Base-by-base conservation (phyloP, 2,113 vertebrate genomes). In the Tretioscincus oriximinensis region DNA sequence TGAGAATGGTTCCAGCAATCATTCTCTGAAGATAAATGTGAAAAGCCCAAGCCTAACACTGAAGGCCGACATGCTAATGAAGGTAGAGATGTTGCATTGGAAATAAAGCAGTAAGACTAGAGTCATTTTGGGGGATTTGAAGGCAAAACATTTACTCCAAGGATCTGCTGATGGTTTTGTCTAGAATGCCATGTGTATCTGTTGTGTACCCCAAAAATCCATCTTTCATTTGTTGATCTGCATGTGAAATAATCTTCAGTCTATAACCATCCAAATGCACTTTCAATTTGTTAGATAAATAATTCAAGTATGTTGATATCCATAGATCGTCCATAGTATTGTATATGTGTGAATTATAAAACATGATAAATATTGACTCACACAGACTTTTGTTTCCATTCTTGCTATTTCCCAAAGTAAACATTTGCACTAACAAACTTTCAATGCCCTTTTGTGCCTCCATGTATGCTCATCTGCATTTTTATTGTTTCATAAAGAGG, bases 231-330 rank as follows among this genome's bases (percentile, higher is more conserved):
- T 1, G n/a, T 47, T 61, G 28, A 28, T 22, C 20, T 67, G 18
- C 29, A 76, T 47, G 28, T 60, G 73, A 76, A 70, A n/a, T 41
- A 45, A 1, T 41, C 75, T 86, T 73, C 9, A 66, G 54, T 51
- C 49, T 51, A 51, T 51, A 11, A 14, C 49, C 49, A 51, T 51
- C 49, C 49, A 51, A 51, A 14, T 51, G 29, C 76, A 82, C 12
- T 35, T 16, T 88, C 88, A 26, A 81, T 87, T 88, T 83, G 26
- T 29, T 64, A 22, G 65, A 64, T 90, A 49, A 85, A 83, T 76
- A n/a, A 81, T 88, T 35, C n/a, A 69, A 9, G 76, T 35, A 1
- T 26, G 83, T 49, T 78, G 63, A 35, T 65, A 31, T 78, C 45
- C 58, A 77, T 58, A 80, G 81, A 71, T 47, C 72, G 72, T 9